Percentiles rank a stretch among this genome's conserved stretches.
phyloP scores from a whole-genome alignment of 1,140 invertebrate genomes.

The Camponotus pennsylvanicus region DNA sequence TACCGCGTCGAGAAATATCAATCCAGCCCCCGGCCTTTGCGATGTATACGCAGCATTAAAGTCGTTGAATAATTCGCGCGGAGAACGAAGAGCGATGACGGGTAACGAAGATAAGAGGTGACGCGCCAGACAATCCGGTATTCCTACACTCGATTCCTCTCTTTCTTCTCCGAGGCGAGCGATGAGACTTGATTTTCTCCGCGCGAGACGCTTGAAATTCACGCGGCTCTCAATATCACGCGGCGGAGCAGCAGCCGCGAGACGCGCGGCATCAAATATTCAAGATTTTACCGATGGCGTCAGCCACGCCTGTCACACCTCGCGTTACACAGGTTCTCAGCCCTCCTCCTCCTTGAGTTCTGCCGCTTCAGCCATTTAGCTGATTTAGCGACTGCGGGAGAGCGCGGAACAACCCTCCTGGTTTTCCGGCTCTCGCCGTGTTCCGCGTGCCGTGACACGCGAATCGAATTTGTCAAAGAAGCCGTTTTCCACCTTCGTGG shows the following conservation, averaged over 20 bases:
- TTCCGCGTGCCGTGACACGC: slow-evolving; percentile 82
- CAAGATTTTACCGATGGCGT: slow-evolving; percentile 73
- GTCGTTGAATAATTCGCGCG: slow-evolving; percentile 62
- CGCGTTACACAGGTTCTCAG: slow-evolving; percentile 75
- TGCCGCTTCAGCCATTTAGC: slow-evolving; percentile 77
- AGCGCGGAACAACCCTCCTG: slow-evolving; percentile 71
- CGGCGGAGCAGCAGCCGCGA: slow-evolving; percentile 52
- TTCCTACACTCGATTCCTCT: slow-evolving; percentile 59
- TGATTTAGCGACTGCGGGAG: slow-evolving; percentile 78
- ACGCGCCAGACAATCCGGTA: slow-evolving; percentile 63
- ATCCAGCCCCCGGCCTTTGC: slow-evolving; percentile 15
- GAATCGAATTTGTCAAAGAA: slow-evolving; percentile 85
- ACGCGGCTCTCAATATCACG: slow-evolving; percentile 66
- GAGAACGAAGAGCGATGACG: slow-evolving; percentile 60
- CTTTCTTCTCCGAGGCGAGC: slow-evolving; percentile 15
- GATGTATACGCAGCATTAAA: slow-evolving; percentile 55
- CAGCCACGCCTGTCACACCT: slow-evolving; percentile 75
- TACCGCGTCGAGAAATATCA: slow-evolving; percentile 14
- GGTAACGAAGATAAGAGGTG: slow-evolving; percentile 65
- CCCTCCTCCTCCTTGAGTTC: slow-evolving; percentile 30
- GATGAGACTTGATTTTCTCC: slow-evolving; percentile 62
- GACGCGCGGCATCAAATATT: slow-evolving; percentile 77
- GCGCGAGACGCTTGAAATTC: slow-evolving; percentile 60
- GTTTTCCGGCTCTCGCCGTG: slow-evolving; percentile 80
- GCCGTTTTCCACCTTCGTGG: slow-evolving; percentile 72